Evolutionary conservation across 2,113 vertebrate species (phyloP).

Genomic region (human): GRCh38 chr18:15339001-15339500

Average conservation of each 20-base stretch:
- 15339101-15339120: not conserved
- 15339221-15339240: not conserved
- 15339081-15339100: not conserved
- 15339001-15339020: too few species aligned
- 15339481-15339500: too few species aligned
- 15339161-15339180: not conserved
- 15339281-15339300: not conserved
- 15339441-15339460: too few species aligned
- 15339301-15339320: not conserved
- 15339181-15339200: not conserved
- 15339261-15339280: not conserved
- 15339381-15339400: not conserved
- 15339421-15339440: too few species aligned
- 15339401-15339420: not conserved
- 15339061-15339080: not conserved
- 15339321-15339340: not conserved
- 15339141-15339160: not conserved
- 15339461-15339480: too few species aligned
- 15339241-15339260: not conserved
- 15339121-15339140: not conserved
- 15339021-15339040: too few species aligned
- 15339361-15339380: not conserved
- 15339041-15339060: not conserved
- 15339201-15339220: not conserved
- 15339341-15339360: not conserved